Conservation (phyloP, 2,888 invertebrate genomes). For the Muscina levida region DNA sequence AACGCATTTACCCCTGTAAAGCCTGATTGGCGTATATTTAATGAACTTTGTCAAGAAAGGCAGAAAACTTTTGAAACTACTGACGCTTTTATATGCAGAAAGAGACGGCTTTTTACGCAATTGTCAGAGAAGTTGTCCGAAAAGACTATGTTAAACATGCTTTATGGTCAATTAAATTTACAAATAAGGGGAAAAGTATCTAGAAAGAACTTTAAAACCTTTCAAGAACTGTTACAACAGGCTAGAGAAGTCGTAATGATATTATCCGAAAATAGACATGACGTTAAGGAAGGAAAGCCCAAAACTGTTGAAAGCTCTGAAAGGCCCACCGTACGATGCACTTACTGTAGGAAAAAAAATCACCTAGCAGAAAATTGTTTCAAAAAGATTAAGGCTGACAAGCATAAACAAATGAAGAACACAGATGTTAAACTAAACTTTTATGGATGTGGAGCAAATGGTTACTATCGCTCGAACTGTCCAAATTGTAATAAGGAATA, state of each 20-base stretch:
- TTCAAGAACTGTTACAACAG: background rate
- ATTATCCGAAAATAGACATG: background rate
- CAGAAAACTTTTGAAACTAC: slow-evolving; percentile 43
- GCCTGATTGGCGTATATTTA: slow-evolving; percentile 54
- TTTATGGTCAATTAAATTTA: slow-evolving; percentile 23
- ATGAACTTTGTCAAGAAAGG: slow-evolving; percentile 30
- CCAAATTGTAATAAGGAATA: slow-evolving; percentile 30
- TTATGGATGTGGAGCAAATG: slow-evolving; percentile 42
- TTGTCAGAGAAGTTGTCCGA: slow-evolving; percentile 29
- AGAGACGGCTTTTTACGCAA: slow-evolving; percentile 41
- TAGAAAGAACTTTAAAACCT: background rate
- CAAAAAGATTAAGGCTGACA: background rate
- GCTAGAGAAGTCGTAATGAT: slow-evolving; percentile 13
- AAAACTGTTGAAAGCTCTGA: background rate
- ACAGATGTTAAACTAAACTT: background rate
- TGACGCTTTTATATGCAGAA: slow-evolving; percentile 45
- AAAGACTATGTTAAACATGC: slow-evolving; percentile 33
- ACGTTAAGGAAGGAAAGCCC: too few species aligned
- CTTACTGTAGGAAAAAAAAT: too few species aligned
- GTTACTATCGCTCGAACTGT: slow-evolving; percentile 39
- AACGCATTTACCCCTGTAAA: slow-evolving; percentile 46
- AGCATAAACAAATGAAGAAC: background rate
- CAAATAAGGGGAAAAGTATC: slow-evolving; percentile 7
- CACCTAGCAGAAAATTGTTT: too few species aligned
- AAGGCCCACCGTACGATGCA: background rate